Evolutionary conservation across 2,888 invertebrate genomes (phyloP).

Genomic region (Microchrysa polita): DNA sequence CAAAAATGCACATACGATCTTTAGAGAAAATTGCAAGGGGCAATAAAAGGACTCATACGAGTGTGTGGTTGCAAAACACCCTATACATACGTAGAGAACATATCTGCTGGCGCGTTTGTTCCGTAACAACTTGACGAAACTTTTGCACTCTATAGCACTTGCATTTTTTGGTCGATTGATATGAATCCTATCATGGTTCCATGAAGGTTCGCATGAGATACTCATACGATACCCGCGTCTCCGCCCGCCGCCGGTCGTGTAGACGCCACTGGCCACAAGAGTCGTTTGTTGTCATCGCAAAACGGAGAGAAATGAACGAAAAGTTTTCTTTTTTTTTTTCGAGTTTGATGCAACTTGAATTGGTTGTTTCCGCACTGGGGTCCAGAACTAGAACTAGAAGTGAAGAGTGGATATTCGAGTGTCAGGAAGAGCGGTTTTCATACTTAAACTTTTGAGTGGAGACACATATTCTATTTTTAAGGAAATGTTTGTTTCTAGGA

Average conservation of each 20-base stretch:
- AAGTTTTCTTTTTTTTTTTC: too few species aligned
- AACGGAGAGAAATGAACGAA: neutral
- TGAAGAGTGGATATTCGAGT: too few species aligned
- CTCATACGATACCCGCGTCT: too few species aligned
- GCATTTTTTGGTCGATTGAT: slow-evolving; percentile 1
- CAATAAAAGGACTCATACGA: neutral
- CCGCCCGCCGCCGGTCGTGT: too few species aligned
- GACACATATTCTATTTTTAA: too few species aligned
- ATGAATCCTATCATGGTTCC: neutral
- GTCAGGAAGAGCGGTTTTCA: too few species aligned
- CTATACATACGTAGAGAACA: too few species aligned
- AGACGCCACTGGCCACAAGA: too few species aligned
- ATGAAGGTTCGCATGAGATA: too few species aligned
- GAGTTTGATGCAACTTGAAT: slow-evolving; percentile 25
- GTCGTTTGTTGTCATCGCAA: too few species aligned
- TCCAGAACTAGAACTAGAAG: neutral
- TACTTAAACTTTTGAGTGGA: too few species aligned
- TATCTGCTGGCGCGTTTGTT: slow-evolving; percentile 1
- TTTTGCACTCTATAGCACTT: slow-evolving; percentile 17
- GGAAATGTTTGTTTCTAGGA: too few species aligned
- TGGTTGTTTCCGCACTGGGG: slow-evolving; percentile 6
- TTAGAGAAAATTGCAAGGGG: neutral
- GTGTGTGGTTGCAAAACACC: neutral
- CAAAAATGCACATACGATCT: neutral
- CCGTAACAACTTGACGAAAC: slow-evolving; percentile 24